Evolutionary conservation across 2,113 vertebrate species (phyloP), one percentile per base, ranked within the genome.

Genomic region (Peromyscus californicus): DNA sequence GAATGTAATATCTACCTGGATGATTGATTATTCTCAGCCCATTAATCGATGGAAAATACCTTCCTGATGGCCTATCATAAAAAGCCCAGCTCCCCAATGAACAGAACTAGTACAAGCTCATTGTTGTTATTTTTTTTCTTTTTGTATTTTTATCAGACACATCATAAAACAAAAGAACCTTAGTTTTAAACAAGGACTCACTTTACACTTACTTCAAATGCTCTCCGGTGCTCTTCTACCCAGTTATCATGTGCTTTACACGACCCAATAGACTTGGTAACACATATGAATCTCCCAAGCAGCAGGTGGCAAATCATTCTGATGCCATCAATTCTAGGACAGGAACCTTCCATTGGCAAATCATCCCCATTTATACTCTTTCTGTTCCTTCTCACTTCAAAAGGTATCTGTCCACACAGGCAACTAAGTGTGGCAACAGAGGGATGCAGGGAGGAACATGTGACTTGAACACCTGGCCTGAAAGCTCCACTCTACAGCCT

Each of bases 381-480:
- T 96, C 33, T 87, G 31, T 84, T 79, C 54, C 31, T 42, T 94
- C 89, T 16, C 89, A 5, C 22, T 86, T 89, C 19, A 75, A 65
- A 89, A 36, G 21, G 11, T 67, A 78, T 48, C 13, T 21, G 90
- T 79, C 24, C 12, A 79, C 4, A 4, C 87, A 45, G 5, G 4
- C 61, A 29, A 19, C 26, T 78, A 59, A 51, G 33, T 74, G 21
- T 45, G 63, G 31, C 51, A 22, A 48, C 48, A 57, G 54, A 91
- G 0, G 2, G 29, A 69, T 33, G 86, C 42, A 7, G 54, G 42
- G 31, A n/a, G 1, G 5, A 29, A 63, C 51, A 45, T 94, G 36
- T 75, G 26, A 76, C 61, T 33, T 12, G 61, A 39, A 75, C 10
- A 59, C 22, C 36, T 61, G 10, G 26, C 21, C 15, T 91, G 45